Base-by-base conservation (phyloP, 2,888 invertebrate species). In the Ferrisia virgata region DNA sequence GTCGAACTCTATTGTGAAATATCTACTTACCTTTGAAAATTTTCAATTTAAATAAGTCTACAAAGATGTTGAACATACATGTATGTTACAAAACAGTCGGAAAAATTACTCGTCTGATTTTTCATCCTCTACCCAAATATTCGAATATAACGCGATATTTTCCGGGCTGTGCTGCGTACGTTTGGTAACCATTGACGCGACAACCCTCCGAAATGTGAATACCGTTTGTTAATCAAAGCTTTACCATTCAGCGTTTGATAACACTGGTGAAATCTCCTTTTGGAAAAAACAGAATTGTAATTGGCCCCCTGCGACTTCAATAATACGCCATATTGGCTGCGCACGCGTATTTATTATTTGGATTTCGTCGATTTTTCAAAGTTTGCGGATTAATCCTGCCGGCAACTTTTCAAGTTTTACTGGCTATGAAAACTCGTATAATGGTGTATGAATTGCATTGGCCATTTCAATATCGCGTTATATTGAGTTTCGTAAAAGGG, bases 231-330 rank as follows among this genome's bases (percentile, higher is more conserved):
- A 76, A 76, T 76, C 72, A 80, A 53, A 83, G 83, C 83, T 76
- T 83, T 47, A 43, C 83, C 83, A 83, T 83, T 83, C 83, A 72
- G 31, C 83, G 83, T 83, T 83, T 72, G 69, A 72, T 40, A 40
- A 83, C 40, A 76, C 39, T 31, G 40, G 83, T 72, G 47, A 83
- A 83, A 83, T 72, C 83, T 83, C 72, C 69, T 83, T 83, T 43
- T 47, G 83, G 83, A 83, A 83, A 76, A 83, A 83, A 83, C 83
- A 83, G 83, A 76, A 83, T 83, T 83, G 85, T 85, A 85, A 86
- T 86, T 86, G 86, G 86, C 85, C 86, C 86, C 86, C 86, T 79
- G 85, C 85, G 85, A 83, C 85, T 85, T 82, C 83, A 85, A 86
- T 85, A 83, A 83, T 83, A 83, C 84, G 85, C 85, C 85, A 85